Evolutionary conservation across 2,888 invertebrate genomes (phyloP), one percentile per base, ranked within the genome.

Genomic region (Hyalella azteca): DNA sequence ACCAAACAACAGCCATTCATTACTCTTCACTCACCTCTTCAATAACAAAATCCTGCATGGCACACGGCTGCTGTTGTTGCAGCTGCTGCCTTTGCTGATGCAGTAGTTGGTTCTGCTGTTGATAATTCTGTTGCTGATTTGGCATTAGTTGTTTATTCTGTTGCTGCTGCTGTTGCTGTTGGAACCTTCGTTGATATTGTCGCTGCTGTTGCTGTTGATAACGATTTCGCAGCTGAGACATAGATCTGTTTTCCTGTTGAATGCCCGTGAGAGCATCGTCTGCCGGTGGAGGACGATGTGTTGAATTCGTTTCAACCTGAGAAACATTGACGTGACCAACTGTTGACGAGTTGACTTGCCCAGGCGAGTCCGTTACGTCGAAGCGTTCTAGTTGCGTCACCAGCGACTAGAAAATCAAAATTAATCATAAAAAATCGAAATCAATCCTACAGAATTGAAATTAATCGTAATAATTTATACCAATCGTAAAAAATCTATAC

Each of bases 351-450:
- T 54, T 66, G 9, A 19, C 36, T 5, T 9, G 2, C 36, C 13
- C 7, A 11, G 66, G 19, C 19, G 29, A 22, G 19, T 66, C 66
- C 11, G 66, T n/a, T 19, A 22, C 66, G 36, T 66, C 66, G 19
- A 66, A 66, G 0, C 66, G 66, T 15, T 66, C 66, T 36, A 66
- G 39, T 19, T 66, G 66, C 66, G 66, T 66, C 66, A 66, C 66
- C 26, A 66, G 36, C 22, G 66, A 66, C 66, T 66, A 36, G 13
- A 54, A n/a, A n/a, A n/a, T n/a, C n/a, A n/a, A n/a, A n/a, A n/a
- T n/a, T n/a, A n/a, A n/a, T n/a, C n/a, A n/a, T n/a, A n/a, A n/a
- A n/a, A n/a, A n/a, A n/a, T n/a, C n/a, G n/a, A n/a, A n/a, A n/a
- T n/a, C n/a, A n/a, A n/a, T n/a, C n/a, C n/a, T n/a, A n/a, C n/a